These are phyloP conservation scores for Microcebus tavaratra DNA, from an alignment of 2,113 vertebrate species.

Conservation along the genomic window DNA sequence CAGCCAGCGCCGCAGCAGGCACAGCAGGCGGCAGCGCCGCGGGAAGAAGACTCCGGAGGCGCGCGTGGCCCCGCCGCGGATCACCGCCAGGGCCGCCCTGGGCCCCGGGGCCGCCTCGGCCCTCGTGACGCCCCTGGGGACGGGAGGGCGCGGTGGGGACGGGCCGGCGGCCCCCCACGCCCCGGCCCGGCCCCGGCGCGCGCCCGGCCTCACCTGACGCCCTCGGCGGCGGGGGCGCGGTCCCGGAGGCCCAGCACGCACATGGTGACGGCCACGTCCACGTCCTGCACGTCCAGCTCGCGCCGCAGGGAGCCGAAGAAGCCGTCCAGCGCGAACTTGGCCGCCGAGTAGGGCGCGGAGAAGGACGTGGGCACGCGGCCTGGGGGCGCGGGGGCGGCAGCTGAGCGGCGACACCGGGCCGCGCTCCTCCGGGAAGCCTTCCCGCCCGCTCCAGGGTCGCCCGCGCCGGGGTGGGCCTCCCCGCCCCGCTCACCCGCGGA, in stretches of 20 bases:
- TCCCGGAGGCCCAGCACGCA: conserved; percentile 91
- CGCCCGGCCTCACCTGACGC: conserved; percentile 81
- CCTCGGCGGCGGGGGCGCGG: conserved; percentile 83
- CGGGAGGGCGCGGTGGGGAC: not conserved
- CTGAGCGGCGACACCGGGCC: not conserved
- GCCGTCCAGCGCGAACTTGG: conserved; percentile 91
- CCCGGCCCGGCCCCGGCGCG: accelerated
- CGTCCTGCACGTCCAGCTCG: conserved; percentile 89
- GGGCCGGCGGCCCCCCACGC: not conserved
- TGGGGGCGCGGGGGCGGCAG: conserved; percentile 47
- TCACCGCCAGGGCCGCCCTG: conserved; percentile 88
- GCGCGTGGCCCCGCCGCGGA: conserved; percentile 83
- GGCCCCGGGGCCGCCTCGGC: conserved; percentile 77
- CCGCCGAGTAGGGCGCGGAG: conserved; percentile 86
- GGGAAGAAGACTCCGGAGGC: conserved; percentile 87
- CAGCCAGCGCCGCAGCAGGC: conserved; percentile 83
- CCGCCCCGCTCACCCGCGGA: not conserved
- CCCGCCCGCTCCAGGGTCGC: not conserved
- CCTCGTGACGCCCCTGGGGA: conserved; percentile 20
- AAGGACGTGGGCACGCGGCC: conserved; percentile 87
- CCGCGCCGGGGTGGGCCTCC: not conserved
- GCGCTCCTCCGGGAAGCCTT: not conserved
- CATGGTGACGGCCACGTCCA: conserved; percentile 87
- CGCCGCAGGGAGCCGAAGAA: conserved; percentile 89
- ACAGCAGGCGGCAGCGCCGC: conserved; percentile 76